Conservation (phyloP, 2,888 invertebrate genomes). For the Myopa testacea region DNA sequence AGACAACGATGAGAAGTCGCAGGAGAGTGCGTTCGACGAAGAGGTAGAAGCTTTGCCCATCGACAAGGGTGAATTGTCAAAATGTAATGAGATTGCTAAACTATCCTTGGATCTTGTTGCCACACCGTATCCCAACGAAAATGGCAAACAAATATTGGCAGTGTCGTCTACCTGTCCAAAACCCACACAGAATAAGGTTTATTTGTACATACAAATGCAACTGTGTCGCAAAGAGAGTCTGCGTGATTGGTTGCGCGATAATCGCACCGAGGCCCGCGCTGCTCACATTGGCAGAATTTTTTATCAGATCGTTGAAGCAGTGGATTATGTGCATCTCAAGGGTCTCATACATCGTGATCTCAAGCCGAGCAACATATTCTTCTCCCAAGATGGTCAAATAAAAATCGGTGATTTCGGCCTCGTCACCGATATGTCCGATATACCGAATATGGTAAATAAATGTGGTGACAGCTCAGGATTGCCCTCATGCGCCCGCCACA, state of each 20-base stretch:
- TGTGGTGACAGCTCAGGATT: constrained; percentile 58
- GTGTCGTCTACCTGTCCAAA: constrained; percentile 43
- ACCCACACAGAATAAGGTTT: constrained; percentile 71
- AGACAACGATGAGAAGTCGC: constrained; percentile 44
- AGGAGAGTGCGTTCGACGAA: constrained; percentile 40
- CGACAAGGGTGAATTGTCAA: neutral
- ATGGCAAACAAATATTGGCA: constrained; percentile 43
- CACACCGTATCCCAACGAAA: constrained; percentile 43
- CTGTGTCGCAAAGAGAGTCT: constrained; percentile 89
- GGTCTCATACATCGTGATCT: constrained; percentile 96
- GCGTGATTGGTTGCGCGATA: constrained; percentile 86
- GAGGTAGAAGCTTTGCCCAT: constrained; percentile 39
- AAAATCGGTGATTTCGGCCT: constrained; percentile 99
- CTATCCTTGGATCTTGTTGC: constrained; percentile 61
- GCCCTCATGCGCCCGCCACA: constrained; percentile 70
- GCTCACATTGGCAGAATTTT: constrained; percentile 77
- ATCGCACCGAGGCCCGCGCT: constrained; percentile 69
- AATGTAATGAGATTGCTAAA: constrained; percentile 42
- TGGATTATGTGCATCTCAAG: constrained; percentile 93
- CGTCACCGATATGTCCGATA: constrained; percentile 87
- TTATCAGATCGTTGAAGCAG: constrained; percentile 92
- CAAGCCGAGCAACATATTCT: constrained; percentile 95
- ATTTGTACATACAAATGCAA: constrained; percentile 98
- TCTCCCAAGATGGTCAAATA: constrained; percentile 87
- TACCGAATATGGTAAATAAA: constrained; percentile 63